Conservation (phyloP, 2,888 invertebrate species). For the Scotopteryx bipunctaria region DNA sequence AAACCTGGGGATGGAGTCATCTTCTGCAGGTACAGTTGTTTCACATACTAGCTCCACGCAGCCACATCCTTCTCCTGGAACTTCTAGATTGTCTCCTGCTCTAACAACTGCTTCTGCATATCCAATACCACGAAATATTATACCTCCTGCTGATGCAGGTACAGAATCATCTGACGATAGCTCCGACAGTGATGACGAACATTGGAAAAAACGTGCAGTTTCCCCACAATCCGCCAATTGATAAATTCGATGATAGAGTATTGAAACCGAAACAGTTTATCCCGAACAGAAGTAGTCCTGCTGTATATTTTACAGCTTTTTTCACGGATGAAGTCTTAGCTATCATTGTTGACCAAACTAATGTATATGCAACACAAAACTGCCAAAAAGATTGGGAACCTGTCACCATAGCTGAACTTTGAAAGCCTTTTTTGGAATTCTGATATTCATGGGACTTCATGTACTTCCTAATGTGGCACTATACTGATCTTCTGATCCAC, state of each 20-base stretch:
- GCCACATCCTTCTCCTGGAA: slow-evolving; percentile 4
- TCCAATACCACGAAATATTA: slow-evolving; percentile 18
- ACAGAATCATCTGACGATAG: slow-evolving; percentile 17
- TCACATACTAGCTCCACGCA: slow-evolving; percentile 9
- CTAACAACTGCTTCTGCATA: slow-evolving; percentile 13
- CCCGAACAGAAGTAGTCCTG: slow-evolving; percentile 23
- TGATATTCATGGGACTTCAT: slow-evolving; percentile 33
- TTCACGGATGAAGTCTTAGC: slow-evolving; percentile 17
- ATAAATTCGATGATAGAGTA: slow-evolving; percentile 23
- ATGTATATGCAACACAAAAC: not conserved
- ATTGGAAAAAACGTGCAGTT: slow-evolving; percentile 23
- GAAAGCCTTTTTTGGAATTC: slow-evolving; percentile 36
- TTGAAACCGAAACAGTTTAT: slow-evolving; percentile 20
- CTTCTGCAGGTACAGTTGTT: slow-evolving; percentile 13
- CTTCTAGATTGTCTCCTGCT: slow-evolving; percentile 20
- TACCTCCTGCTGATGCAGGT: slow-evolving; percentile 10
- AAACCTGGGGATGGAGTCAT: slow-evolving; percentile 16
- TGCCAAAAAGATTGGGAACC: slow-evolving; percentile 1
- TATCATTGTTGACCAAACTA: slow-evolving; percentile 15
- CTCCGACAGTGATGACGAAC: slow-evolving; percentile 13
- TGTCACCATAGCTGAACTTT: slow-evolving; percentile 26
- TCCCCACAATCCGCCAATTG: slow-evolving; percentile 18
- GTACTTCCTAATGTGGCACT: slow-evolving; percentile 26
- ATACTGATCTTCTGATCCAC: slow-evolving; percentile 39
- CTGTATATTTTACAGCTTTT: slow-evolving; percentile 21